phyloP scores from a whole-genome alignment of 2,113 vertebrate species.

The Rallus limicola region DNA sequence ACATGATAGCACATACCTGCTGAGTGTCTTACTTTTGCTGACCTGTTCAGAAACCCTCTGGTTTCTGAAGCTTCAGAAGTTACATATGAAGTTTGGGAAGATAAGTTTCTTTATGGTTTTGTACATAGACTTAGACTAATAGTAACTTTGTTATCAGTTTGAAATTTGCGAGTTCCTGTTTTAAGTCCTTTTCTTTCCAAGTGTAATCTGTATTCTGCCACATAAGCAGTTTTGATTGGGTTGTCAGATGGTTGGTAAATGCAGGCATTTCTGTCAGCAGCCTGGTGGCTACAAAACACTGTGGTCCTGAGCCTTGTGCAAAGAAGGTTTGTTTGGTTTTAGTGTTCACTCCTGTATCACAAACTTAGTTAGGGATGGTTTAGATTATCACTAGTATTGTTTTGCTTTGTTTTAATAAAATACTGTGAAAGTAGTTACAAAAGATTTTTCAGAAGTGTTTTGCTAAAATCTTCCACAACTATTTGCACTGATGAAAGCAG shows the following conservation, averaged over 20 bases:
- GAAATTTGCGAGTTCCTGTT: neutral
- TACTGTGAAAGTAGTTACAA: neutral
- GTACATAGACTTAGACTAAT: neutral
- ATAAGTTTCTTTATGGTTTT: neutral
- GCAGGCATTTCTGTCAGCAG: conserved; percentile 63
- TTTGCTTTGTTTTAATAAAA: neutral
- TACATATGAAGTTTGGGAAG: neutral
- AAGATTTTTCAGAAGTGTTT: neutral
- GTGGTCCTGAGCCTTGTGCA: conserved; percentile 11
- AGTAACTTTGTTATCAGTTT: neutral
- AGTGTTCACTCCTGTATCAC: neutral
- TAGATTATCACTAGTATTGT: neutral
- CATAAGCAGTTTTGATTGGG: conserved; percentile 61
- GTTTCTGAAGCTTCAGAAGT: neutral
- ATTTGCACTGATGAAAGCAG: neutral
- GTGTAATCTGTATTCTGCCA: conserved; percentile 25
- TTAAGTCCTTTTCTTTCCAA: neutral
- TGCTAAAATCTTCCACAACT: neutral
- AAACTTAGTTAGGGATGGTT: neutral
- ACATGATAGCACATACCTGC: neutral
- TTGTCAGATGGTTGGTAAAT: conserved; percentile 48
- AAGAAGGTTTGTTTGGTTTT: neutral
- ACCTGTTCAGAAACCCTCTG: neutral
- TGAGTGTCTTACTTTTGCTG: neutral
- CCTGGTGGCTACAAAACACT: neutral